Evolutionary conservation across 1,140 invertebrate genomes (phyloP), one percentile per base, ranked within the genome.

Genomic region (Heliconius himera): DNA sequence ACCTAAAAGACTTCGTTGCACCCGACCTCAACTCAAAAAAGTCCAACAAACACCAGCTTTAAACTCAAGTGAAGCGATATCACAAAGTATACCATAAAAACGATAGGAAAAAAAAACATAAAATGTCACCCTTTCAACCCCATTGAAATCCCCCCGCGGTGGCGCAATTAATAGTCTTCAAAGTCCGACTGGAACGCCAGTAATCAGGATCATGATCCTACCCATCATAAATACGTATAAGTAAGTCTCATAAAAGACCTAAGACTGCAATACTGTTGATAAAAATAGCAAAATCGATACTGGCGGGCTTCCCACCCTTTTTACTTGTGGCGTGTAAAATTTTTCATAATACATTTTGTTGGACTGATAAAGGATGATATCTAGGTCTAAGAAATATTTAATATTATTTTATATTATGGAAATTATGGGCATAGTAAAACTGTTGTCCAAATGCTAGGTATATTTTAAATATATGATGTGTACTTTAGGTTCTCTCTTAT

Each of bases 111-210:
- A 29, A 4, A 38, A 56, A 76, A 20, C 38, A 46, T 76, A 76
- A 70, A 66, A 36, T 9, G 38, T 76, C 74, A 76, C 56, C 74
- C 60, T 38, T n/a, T 49, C 16, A n/a, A 70, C 36, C 60, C 36
- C 60, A 76, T 76, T 70, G 74, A 66, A 70, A 70, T 13, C 74
- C 9, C 73, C 60, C 54, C 22, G 20, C 38, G n/a, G 8, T 38
- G 70, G 22, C 49, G 76, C 76, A 77, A 77, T 77, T 77, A 77
- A 77, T 76, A 76, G 74, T 70, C 66, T 71, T 77, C 41, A 77
- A 77, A 77, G 76, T 77, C 76, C 60, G 41, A 75, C 46, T 46
- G 76, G 13, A 29, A 6, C 74, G 74, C 29, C 29, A 72, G 70
- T 70, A 77, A 77, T 77, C 76, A 77, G 60, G 76, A 77, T 71